These are phyloP conservation scores for Myotis findleyi DNA, from an alignment of 2,797 vertebrate species.

Conservation along the genomic window DNA sequence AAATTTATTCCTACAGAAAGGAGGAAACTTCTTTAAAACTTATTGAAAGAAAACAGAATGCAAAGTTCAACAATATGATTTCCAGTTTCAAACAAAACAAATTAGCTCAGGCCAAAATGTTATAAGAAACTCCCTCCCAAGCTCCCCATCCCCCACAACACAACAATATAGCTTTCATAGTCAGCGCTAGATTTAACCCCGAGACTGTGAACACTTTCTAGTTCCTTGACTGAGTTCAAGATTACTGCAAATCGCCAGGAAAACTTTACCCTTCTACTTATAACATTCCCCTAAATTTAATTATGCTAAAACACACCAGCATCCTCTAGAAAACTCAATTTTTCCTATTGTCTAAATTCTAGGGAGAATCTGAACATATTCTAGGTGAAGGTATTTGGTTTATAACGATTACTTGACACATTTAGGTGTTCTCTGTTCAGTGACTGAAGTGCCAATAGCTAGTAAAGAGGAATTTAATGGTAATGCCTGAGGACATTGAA, in stretches of 20 bases:
- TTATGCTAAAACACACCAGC: not conserved
- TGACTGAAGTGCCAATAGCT: not conserved
- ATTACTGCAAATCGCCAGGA: not conserved
- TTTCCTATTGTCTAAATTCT: not conserved
- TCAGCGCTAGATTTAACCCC: not conserved
- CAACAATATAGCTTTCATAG: not conserved
- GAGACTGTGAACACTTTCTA: not conserved
- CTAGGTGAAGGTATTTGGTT: not conserved
- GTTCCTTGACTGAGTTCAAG: conserved; percentile 32
- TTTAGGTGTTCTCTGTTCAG: not conserved
- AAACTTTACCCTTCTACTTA: not conserved
- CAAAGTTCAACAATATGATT: conserved; percentile 51
- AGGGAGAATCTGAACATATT: not conserved
- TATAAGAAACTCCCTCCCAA: not conserved
- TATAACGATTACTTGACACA: not conserved
- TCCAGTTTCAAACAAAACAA: conserved; percentile 67
- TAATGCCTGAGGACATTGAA: not conserved
- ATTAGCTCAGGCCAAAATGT: not conserved
- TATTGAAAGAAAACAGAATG: conserved; percentile 50
- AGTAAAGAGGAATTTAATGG: not conserved
- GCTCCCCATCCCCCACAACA: accelerated
- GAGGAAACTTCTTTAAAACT: conserved; percentile 31
- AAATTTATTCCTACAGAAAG: conserved; percentile 63
- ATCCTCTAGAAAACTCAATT: conserved; percentile 20
- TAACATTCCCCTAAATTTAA: conserved; percentile 1